Conservation (phyloP, 2,113 vertebrate genomes). For the Psilopsiagon aymara region DNA sequence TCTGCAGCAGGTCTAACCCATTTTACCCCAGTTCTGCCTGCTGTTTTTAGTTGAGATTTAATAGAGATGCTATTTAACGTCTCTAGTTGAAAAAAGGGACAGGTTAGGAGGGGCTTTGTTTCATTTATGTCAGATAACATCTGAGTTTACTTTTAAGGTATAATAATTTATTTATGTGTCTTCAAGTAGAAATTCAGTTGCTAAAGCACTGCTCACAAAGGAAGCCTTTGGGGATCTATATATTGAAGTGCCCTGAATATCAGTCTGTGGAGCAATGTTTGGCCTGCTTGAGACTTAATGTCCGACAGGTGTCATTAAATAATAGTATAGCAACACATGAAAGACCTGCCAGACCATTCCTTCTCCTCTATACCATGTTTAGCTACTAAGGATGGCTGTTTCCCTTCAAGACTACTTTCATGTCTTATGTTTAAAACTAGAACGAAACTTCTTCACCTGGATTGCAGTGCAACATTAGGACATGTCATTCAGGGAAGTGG, state of each 20-base stretch:
- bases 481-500: not conserved
- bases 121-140: not conserved
- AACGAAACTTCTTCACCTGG: not conserved
- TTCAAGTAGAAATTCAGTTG: not conserved
- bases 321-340: not conserved
- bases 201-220: not conserved
- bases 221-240: not conserved
- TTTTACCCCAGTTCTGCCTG: not conserved
- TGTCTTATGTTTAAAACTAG: not conserved
- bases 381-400: not conserved
- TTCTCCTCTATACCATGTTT: not conserved
- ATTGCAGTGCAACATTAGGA: not conserved
- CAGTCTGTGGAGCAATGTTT: not conserved
- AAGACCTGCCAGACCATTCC: not conserved
- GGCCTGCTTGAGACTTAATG: not conserved
- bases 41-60: not conserved
- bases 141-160: not conserved
- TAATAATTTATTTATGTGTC: not conserved
- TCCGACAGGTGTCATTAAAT: not conserved
- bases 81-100: not conserved
- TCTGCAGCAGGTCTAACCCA: not conserved
- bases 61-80: not conserved
- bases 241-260: not conserved
- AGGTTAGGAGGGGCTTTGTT: not conserved
- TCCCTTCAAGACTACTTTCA: not conserved